Base-by-base conservation (phyloP, 2,113 vertebrate species). In the Garra rufa region DNA sequence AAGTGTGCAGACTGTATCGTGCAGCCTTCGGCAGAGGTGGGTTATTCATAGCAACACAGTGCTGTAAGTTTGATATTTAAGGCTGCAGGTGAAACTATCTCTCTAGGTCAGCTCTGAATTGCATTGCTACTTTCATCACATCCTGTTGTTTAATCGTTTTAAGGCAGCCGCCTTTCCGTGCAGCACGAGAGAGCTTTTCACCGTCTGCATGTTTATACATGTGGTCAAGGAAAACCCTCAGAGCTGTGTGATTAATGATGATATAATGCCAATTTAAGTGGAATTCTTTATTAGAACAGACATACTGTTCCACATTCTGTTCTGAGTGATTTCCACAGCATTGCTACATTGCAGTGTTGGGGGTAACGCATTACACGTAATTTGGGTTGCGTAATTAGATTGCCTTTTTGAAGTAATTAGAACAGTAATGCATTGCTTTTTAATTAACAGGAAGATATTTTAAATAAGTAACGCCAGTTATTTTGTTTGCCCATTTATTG, bases 41-140 rank as follows among this genome's bases (percentile, higher is more conserved):
- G 48, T 15, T 89, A 88, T 87, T 86, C 78, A 85, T 52, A 82
- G 83, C 76, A 74, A 76, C 55, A 19, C 38, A 1, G 57, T 76
- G 59, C 65, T 77, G 17, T 80, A 65, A 83, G 82, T 70, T 79
- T 19, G 41, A 57, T 65, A 59, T 76, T 30, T 71, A 70, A 77
- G 85, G 59, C 26, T 70, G n/a, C 46, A 24, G 24, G 85, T 24
- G 43, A 83, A 71, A 78, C 44, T 75, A 63, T 81, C 30, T n/a
- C 46, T 46, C 73, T 75, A n/a, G 73, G 21, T 55, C 69, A 67
- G 15, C 46, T 46, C 57, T 55, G 67, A 50, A 13, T 48, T 76
- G 30, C 46, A n/a, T 63, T 73, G 43, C 41, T 79, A 59, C 82
- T 83, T 86, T 61, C 87, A 81, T 65, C 55, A 48, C 81, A 44